Evolutionary conservation across 2,797 vertebrate genomes (phyloP).

Genomic region (Chromis chromis): DNA sequence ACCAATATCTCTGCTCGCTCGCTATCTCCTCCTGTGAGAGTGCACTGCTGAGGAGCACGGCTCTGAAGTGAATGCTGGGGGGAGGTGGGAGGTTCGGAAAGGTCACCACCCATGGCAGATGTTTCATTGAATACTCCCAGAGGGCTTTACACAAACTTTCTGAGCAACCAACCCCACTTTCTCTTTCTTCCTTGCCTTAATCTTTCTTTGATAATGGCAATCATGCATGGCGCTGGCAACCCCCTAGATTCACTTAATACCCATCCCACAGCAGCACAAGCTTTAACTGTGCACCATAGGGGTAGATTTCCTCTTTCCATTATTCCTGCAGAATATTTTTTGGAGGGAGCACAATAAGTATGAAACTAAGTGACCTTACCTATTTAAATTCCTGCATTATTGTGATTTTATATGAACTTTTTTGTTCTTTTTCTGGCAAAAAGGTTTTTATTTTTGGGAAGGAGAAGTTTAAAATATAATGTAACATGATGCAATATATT

Average conservation of each 20-base stretch:
- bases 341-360: too few species aligned
- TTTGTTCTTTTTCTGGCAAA: too few species aligned
- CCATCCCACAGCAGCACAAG: background rate
- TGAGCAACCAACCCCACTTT: constrained; percentile 12
- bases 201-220: background rate
- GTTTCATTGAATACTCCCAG: constrained; percentile 63
- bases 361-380: too few species aligned
- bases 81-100: constrained; percentile 30
- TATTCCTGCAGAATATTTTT: too few species aligned
- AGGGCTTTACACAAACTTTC: constrained; percentile 28
- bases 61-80: constrained; percentile 33
- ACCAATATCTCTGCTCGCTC: constrained; percentile 13
- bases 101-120: constrained; percentile 74
- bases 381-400: too few species aligned
- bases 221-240: background rate
- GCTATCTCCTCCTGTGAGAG: background rate
- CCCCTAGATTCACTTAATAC: background rate
- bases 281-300: background rate
- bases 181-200: background rate
- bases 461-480: too few species aligned
- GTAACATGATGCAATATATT: too few species aligned
- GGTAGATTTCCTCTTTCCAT: too few species aligned
- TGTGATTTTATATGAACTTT: too few species aligned
- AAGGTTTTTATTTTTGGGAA: too few species aligned
- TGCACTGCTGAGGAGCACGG: background rate